phyloP scores from a whole-genome alignment of 2,797 vertebrate genomes.

The Brachymystax lenok region DNA sequence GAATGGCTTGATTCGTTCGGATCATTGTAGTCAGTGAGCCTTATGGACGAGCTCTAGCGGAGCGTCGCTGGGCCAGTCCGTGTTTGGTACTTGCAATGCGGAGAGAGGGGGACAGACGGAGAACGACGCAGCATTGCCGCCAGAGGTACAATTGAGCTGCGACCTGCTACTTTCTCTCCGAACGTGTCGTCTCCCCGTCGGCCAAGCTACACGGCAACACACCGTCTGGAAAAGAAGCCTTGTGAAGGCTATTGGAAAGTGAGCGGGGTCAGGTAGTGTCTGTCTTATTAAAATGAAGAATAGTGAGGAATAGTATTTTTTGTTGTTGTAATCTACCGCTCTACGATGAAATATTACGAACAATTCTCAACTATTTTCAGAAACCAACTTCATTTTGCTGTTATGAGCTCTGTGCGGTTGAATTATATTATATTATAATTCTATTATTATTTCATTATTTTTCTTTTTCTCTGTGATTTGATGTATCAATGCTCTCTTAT shows the following conservation, averaged over 20 bases:
- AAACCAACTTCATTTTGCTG: neutral
- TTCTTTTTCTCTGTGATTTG: neutral
- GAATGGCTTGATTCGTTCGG: neutral
- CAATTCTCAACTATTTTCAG: neutral
- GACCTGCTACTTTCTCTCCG: neutral
- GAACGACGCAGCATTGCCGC: slow-evolving; percentile 12
- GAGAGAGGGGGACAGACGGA: neutral
- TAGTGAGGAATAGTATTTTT: neutral
- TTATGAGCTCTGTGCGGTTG: neutral
- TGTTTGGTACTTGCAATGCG: neutral
- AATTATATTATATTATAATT: neutral
- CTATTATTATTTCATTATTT: too few species aligned
- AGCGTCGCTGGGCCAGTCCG: neutral
- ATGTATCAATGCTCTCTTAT: neutral
- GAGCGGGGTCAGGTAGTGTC: neutral
- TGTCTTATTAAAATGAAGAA: neutral
- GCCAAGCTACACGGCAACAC: neutral
- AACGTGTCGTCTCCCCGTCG: neutral
- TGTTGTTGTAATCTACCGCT: neutral
- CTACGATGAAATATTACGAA: neutral
- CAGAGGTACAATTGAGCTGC: slow-evolving; percentile 1
- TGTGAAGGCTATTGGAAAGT: neutral
- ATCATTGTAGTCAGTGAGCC: neutral
- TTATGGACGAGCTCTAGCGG: neutral
- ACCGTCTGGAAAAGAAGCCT: neutral